phyloP scores from a whole-genome alignment of 2,113 vertebrate species.

The Thunnus maccoyii region DNA sequence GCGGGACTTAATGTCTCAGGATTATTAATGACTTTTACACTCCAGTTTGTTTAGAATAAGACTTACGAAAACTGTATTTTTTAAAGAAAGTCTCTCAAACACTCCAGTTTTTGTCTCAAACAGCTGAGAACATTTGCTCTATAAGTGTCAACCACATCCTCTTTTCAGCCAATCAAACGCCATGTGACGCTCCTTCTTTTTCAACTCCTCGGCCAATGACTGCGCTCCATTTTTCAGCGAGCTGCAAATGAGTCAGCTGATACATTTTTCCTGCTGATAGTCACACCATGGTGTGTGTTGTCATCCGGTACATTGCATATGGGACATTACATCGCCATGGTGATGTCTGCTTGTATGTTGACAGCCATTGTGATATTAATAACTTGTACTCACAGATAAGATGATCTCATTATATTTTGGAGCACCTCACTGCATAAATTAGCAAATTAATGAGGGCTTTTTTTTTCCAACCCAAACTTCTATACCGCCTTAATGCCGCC shows the following conservation, averaged over 20 bases:
- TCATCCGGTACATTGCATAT: conserved; percentile 28
- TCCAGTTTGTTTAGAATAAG: not conserved
- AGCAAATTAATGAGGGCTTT: conserved; percentile 14
- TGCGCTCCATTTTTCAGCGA: not conserved
- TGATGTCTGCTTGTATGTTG: conserved; percentile 18
- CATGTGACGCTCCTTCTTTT: not conserved
- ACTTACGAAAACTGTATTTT: too few species aligned
- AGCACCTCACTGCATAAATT: conserved; percentile 35
- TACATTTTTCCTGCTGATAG: conserved; percentile 13
- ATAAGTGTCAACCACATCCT: too few species aligned
- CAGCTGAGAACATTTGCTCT: too few species aligned
- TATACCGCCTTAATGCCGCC: not conserved
- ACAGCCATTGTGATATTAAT: conserved; percentile 46
- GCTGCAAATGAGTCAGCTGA: conserved; percentile 8
- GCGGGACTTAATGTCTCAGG: conserved; percentile 12
- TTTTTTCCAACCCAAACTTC: not conserved
- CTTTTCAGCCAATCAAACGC: too few species aligned
- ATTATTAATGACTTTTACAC: not conserved
- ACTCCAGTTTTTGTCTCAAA: too few species aligned
- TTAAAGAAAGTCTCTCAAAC: too few species aligned
- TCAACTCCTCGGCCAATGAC: not conserved
- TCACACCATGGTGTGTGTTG: conserved; percentile 14
- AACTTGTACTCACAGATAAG: conserved; percentile 30
- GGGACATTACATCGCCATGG: conserved; percentile 38
- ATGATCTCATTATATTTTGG: conserved; percentile 40